These are phyloP conservation scores for Telmatochromis bifrenatus DNA, from an alignment of 2,113 vertebrate species.

Conservation along the genomic window DNA sequence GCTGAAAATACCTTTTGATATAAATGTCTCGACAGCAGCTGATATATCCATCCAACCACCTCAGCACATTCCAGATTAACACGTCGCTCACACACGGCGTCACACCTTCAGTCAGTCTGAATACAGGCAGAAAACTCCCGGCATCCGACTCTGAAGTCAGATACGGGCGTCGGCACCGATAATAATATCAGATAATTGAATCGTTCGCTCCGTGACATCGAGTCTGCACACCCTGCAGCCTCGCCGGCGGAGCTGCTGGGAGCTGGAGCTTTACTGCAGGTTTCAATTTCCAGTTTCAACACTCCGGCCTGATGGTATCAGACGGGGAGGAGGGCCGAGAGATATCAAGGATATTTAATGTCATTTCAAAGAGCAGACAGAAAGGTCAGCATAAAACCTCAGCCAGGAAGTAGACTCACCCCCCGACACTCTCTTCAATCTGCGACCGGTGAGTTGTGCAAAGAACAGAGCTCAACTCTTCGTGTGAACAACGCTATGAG, in stretches of 20 bases:
- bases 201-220: background rate
- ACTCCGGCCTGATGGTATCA: background rate
- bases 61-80: background rate
- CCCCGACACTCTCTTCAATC: background rate
- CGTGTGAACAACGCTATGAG: background rate
- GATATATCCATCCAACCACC: no score
- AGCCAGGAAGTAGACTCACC: background rate
- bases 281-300: background rate
- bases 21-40: background rate
- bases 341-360: background rate
- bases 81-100: background rate
- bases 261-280: background rate
- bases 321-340: background rate
- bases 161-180: background rate
- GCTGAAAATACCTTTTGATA: background rate
- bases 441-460: background rate
- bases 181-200: constrained; percentile 47
- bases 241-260: background rate
- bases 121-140: background rate
- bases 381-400: background rate
- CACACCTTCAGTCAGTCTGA: background rate
- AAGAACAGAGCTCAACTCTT: background rate
- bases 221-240: background rate
- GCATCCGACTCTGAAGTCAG: background rate
- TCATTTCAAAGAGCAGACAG: background rate